Evolutionary conservation across 37 sponge, comb jelly and placozoan genomes (phyloP), one percentile per base, ranked within the genome.

Genomic region (Halisarca cf. caerulea): DNA sequence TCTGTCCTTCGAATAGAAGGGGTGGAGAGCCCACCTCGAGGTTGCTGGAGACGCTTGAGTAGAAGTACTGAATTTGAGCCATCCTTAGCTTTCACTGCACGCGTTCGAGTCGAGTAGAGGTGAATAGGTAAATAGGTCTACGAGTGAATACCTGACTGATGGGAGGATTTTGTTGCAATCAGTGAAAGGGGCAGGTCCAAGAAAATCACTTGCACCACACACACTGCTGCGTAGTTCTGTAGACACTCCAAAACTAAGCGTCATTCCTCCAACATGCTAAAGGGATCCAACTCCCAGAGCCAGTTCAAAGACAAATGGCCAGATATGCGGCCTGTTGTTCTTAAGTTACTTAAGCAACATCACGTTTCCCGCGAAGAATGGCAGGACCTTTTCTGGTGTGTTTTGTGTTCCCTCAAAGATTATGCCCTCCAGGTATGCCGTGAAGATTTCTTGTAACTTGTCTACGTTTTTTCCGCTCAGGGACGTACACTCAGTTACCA

Each of bases 311-410:
- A 87, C 42, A 83, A 81, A 66, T 94, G 95, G 95, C 92, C 90
- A 3, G 58, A 81, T 18, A 94, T 94, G 92, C 51, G 83, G 37
- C 95, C 89, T 4, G 88, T 89, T 14, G 89, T 91, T 25, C 58
- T 91, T 43, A 92, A 86, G 45, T 82, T 94, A 0, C 77, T 94
- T 32, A 91, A 92, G 39, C 95, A 94, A 62, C 80, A 92, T 77
- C 88, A 86, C n/a, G 89, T 94, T 8, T 86, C 88, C 17, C 47
- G 90, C 43, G 81, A 87, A 25, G 93, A 94, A 40, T 94, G 95
- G 95, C 95, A 94, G 59, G 83, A 94, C 55, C 71, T 94, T 24
- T 94, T 94, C 83, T 91, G 92, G 95, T 94, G 36, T 87, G 87
- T 47, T 4, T 28, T 7, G 57, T 55, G 57, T 55, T 11, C 57